A percentile compares a stretch with the other conserved stretches of the same genome.
Evolutionary conservation across 1,140 invertebrate species (phyloP).

Genomic region (Lerema accius): DNA sequence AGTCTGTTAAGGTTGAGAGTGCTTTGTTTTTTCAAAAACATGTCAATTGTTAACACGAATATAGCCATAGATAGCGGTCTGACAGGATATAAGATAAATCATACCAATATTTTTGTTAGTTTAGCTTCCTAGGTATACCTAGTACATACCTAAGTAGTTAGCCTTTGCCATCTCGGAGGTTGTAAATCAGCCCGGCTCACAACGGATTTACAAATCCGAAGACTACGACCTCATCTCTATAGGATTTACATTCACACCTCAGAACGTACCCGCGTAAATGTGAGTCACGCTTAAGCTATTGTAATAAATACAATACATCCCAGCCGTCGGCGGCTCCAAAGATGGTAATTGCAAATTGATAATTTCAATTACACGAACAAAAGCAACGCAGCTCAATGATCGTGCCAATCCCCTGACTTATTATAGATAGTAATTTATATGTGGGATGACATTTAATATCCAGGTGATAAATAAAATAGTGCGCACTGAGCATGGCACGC

Average conservation of each 20-base stretch:
- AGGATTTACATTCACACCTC: not conserved
- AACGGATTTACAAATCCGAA: not conserved
- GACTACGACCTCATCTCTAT: not conserved
- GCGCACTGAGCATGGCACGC: conserved; percentile 35
- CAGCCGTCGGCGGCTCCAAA: conserved; percentile 38
- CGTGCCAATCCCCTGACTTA: conserved; percentile 52
- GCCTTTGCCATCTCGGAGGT: no score
- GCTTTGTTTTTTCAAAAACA: no score
- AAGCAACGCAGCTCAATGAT: conserved; percentile 45
- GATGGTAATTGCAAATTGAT: conserved; percentile 59
- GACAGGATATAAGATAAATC: no score
- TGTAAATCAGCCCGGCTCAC: no score
- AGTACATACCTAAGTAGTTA: no score
- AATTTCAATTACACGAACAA: conserved; percentile 56
- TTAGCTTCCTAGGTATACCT: no score
- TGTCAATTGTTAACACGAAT: no score
- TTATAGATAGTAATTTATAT: conserved; percentile 59
- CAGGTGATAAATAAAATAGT: conserved; percentile 61
- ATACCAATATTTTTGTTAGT: no score
- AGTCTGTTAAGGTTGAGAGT: no score
- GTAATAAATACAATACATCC: conserved; percentile 40
- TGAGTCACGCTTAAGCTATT: conserved; percentile 28
- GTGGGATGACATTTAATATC: conserved; percentile 62
- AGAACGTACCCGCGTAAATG: conserved; percentile 8
- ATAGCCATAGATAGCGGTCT: no score